Evolutionary conservation across 2,797 vertebrate genomes (phyloP), one percentile per base, ranked within the genome.

Genomic region (Chlorospingus flavigularis): DNA sequence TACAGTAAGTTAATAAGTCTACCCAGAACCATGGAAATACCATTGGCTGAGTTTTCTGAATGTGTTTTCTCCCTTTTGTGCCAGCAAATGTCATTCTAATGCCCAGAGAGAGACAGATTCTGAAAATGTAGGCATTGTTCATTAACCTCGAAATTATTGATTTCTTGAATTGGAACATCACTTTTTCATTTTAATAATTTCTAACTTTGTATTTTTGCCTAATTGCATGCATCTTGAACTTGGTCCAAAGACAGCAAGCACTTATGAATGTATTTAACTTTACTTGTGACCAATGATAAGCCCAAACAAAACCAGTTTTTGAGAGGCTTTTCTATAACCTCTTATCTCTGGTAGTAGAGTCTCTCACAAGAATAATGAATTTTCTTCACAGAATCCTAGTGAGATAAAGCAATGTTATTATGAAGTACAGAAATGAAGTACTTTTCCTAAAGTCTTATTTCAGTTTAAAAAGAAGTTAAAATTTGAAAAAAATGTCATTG

Each of bases 351-450:
- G 53, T 77, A 83, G 86, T 67, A 66, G 75, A 77, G 45, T 30
- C n/a, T 94, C 58, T 90, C 53, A 85, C 45, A 92, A 88, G 85
- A 94, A 94, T 96, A 96, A 95, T 94, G 75, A 96, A 61, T 94
- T 95, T 96, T 94, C 82, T 89, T 90, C 65, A 83, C 61, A 86
- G 91, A 96, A 89, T 80, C 61, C 65, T 50, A 54, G 75, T 50
- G 78, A 91, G 91, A 96, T 95, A 94, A 96, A 94, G 68, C 72
- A 85, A 65, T 72, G 73, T 75, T 95, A 94, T 94, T 93, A 93
- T 87, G 35, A 58, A 67, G 35, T 58, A 19, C 13, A 75, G 70
- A 93, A 95, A 85, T 60, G 58, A 89, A 91, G 17, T 74, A 40
- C 19, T 91, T 90, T 86, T 66, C 61, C 61, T 74, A 47, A 91